Conservation (phyloP, 2,888 invertebrate species). For the Temnothorax unifasciatus region DNA sequence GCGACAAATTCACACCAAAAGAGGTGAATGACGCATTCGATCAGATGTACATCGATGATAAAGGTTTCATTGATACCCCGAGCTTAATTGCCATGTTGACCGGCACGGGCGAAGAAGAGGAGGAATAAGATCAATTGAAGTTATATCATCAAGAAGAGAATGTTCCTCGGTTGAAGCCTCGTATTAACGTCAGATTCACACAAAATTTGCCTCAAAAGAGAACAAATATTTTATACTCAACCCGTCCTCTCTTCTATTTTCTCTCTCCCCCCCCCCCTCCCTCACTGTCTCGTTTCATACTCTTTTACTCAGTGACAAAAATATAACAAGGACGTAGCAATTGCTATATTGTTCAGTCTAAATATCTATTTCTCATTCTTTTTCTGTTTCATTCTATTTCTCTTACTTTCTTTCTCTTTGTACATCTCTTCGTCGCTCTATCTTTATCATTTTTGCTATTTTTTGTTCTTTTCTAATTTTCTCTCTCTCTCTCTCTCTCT, state of each 20-base stretch:
- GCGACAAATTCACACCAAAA: conserved; percentile 95
- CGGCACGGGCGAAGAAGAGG: conserved; percentile 94
- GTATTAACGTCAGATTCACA: conserved; percentile 75
- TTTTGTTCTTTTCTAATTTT: not conserved
- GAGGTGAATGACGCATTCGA: conserved; percentile 97
- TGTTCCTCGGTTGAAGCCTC: conserved; percentile 77
- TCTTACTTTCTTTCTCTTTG: not conserved
- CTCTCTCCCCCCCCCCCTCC: not conserved
- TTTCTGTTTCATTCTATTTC: not conserved
- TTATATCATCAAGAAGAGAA: conserved; percentile 63
- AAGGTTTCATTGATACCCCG: conserved; percentile 95
- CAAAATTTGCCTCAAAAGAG: conserved; percentile 53
- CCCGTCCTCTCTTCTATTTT: not conserved
- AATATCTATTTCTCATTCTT: not conserved
- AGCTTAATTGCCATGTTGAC: conserved; percentile 96
- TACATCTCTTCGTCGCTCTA: not conserved
- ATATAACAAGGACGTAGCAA: not conserved
- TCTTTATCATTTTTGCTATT: not conserved
- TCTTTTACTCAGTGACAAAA: not conserved
- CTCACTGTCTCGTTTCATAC: not conserved
- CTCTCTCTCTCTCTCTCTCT: not conserved
- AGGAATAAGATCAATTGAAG: conserved; percentile 86
- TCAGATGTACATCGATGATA: conserved; percentile 96
- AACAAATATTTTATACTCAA: conserved; percentile 22
- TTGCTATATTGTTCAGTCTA: not conserved